A percentile compares a stretch with the other conserved stretches of the same genome.
Evolutionary conservation across 2,113 vertebrate genomes (phyloP).

Genomic region (Apaloderma vittatum): DNA sequence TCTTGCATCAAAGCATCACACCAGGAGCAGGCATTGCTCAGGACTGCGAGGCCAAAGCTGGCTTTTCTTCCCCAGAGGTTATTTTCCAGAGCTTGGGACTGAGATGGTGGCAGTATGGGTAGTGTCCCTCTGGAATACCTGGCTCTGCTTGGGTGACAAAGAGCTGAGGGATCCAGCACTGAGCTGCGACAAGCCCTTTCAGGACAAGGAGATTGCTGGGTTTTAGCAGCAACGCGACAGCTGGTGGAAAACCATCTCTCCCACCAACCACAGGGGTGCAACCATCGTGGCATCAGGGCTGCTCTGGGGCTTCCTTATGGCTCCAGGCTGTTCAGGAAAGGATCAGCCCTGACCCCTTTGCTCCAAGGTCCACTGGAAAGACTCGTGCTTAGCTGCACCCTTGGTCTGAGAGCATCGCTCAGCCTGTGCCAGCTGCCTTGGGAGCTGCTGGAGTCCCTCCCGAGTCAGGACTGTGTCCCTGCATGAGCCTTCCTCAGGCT

Average conservation of each 20-base stretch:
- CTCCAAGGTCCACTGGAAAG: not conserved
- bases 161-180: not conserved
- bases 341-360: not conserved
- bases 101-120: not conserved
- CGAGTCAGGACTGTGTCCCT: not conserved
- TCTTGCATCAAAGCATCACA: not conserved
- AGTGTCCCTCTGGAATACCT: not conserved
- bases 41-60: not conserved
- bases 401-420: fast-evolving
- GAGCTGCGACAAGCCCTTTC: not conserved
- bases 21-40: not conserved
- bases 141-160: not conserved
- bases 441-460: not conserved
- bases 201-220: not conserved
- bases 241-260: not conserved
- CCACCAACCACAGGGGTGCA: not conserved
- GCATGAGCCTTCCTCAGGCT: not conserved
- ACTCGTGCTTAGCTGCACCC: not conserved
- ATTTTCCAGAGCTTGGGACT: not conserved
- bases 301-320: not conserved
- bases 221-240: not conserved
- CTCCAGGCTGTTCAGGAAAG: not conserved
- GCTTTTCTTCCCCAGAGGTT: not conserved
- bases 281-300: not conserved
- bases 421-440: not conserved